Evolutionary conservation across 2,113 vertebrate species (phyloP).

Genomic region (Paramisgurnus dabryanus): DNA sequence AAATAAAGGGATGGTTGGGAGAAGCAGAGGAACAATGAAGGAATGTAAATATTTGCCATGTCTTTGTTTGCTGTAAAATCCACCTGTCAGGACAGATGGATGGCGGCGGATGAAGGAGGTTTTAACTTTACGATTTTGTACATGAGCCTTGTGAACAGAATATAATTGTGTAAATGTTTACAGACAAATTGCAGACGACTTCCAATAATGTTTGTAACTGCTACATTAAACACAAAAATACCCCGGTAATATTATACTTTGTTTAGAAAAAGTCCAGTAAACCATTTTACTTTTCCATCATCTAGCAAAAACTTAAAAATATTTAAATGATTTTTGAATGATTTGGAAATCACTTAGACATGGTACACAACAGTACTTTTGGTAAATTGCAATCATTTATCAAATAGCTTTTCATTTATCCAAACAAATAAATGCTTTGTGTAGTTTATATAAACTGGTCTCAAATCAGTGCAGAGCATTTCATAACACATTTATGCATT

Average conservation of each 20-base stretch:
- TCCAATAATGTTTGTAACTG: not conserved
- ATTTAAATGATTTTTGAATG: too few species aligned
- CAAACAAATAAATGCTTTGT: not conserved
- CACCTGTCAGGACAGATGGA: slow-evolving; percentile 66
- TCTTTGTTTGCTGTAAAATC: slow-evolving; percentile 67
- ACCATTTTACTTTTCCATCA: too few species aligned
- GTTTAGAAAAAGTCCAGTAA: too few species aligned
- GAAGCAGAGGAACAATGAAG: slow-evolving; percentile 68
- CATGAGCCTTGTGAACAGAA: slow-evolving; percentile 66
- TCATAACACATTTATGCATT: too few species aligned
- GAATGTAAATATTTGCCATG: slow-evolving; percentile 75
- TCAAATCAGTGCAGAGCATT: too few species aligned
- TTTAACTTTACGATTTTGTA: slow-evolving; percentile 48
- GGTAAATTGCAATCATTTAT: not conserved
- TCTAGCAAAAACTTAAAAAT: too few species aligned
- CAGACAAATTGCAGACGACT: slow-evolving; percentile 7
- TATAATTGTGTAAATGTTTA: slow-evolving; percentile 74
- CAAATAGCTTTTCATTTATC: not conserved
- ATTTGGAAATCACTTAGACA: too few species aligned
- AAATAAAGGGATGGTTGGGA: slow-evolving; percentile 45
- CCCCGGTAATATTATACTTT: too few species aligned
- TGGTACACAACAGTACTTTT: too few species aligned
- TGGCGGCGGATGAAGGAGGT: slow-evolving; percentile 57
- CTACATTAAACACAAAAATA: too few species aligned
- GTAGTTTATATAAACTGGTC: too few species aligned